Evolutionary conservation across 2,113 vertebrate species (phyloP).

Genomic region (Narcine bancroftii): DNA sequence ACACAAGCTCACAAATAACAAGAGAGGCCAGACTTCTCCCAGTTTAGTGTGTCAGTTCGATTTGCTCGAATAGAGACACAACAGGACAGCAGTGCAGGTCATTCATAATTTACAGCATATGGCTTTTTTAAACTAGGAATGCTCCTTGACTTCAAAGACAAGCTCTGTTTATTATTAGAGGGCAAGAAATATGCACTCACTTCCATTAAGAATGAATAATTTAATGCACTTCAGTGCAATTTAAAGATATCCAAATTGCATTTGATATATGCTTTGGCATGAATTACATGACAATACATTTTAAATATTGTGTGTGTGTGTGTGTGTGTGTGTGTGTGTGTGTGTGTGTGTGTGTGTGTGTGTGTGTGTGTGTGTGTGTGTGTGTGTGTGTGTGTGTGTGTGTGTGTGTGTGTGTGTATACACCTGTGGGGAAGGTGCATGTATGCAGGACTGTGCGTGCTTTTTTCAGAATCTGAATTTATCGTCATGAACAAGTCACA

Average conservation of each 20-base stretch:
- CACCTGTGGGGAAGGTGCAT: too few relatives aligned
- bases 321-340: too few relatives aligned
- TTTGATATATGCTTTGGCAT: not conserved
- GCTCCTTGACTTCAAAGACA: constrained; percentile 3
- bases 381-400: too few relatives aligned
- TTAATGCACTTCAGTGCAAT: not conserved
- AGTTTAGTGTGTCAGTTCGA: not conserved
- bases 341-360: too few relatives aligned
- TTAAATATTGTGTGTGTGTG: too few relatives aligned
- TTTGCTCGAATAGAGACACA: not conserved
- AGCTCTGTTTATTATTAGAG: constrained; percentile 16
- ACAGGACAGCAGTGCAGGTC: not conserved
- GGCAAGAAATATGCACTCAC: not conserved
- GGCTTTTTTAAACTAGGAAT: not conserved
- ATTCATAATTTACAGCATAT: not conserved
- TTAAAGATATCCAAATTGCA: constrained; percentile 20
- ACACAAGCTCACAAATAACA: not conserved
- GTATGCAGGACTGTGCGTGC: too few relatives aligned
- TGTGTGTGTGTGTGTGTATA: too few relatives aligned
- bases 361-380: too few relatives aligned
- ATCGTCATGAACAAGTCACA: too few relatives aligned
- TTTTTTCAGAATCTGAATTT: too few relatives aligned
- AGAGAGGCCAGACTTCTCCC: not conserved
- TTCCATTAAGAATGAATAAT: not conserved
- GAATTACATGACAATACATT: not conserved